A percentile compares a stretch with the other conserved stretches of the same genome.
Conservation (phyloP, 2,113 vertebrate genomes). For the Equus quagga region DNA sequence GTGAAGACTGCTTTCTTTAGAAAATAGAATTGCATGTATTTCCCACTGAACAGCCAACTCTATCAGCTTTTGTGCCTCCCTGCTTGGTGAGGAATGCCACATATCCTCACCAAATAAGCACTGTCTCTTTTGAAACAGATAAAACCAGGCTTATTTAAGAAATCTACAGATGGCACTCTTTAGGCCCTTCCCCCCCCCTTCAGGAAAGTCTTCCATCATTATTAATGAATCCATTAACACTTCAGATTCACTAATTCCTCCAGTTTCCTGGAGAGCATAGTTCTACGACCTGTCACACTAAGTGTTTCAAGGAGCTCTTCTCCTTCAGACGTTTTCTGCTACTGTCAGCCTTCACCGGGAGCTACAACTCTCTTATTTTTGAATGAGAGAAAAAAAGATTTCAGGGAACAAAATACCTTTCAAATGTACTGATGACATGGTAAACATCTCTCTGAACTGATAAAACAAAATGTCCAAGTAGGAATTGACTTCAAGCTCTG, state of each 20-base stretch:
- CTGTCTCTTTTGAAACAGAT: neutral
- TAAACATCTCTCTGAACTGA: neutral
- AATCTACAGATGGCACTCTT: neutral
- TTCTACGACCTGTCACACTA: neutral
- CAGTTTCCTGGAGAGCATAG: neutral
- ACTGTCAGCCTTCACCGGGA: neutral
- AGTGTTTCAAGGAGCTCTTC: neutral
- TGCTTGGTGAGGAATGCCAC: neutral
- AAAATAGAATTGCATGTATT: neutral
- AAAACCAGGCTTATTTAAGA: neutral
- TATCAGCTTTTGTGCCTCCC: fast-evolving
- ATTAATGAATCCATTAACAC: neutral
- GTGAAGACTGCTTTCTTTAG: neutral
- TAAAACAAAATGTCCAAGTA: neutral
- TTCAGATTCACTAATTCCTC: neutral
- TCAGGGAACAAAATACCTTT: neutral
- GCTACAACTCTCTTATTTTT: neutral
- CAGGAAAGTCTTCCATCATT: neutral
- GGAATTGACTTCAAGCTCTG: neutral
- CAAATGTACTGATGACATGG: neutral
- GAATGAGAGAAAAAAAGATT: neutral
- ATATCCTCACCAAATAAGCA: neutral
- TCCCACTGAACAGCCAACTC: neutral
- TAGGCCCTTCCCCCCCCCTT: neutral
- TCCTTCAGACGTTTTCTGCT: neutral